Conservation (phyloP, 2,113 vertebrate species). For the Tetraodon nigroviridis region DNA sequence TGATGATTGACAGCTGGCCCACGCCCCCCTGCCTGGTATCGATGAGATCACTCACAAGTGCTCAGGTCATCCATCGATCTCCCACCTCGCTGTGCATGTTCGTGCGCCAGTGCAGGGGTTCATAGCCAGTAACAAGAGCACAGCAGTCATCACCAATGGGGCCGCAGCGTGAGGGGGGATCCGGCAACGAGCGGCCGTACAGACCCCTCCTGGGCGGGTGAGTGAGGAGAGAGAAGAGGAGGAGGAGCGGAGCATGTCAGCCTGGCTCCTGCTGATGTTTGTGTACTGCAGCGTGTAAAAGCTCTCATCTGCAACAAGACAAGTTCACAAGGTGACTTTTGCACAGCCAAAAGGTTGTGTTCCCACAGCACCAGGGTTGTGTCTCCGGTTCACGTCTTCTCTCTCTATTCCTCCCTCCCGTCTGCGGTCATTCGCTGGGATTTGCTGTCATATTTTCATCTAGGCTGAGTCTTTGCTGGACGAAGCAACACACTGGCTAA, state of each 20-base stretch:
- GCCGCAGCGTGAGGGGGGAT: not conserved
- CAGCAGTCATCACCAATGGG: not conserved
- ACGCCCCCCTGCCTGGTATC: constrained; percentile 4
- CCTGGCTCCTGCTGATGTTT: too few relatives aligned
- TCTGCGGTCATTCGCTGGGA: too few relatives aligned
- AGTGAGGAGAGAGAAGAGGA: too few relatives aligned
- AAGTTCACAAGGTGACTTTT: not conserved
- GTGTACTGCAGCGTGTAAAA: too few relatives aligned
- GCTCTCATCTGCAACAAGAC: too few relatives aligned
- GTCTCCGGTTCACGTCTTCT: not conserved
- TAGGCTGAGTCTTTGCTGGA: too few relatives aligned
- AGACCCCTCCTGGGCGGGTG: too few relatives aligned
- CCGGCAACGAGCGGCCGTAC: not conserved
- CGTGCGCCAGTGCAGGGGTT: constrained; percentile 2
- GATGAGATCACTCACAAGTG: constrained; percentile 35
- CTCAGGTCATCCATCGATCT: constrained; percentile 36
- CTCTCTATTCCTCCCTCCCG: too few relatives aligned
- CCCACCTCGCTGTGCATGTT: not conserved
- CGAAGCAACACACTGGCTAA: too few relatives aligned
- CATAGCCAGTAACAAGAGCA: too few relatives aligned
- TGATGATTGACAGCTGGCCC: constrained; percentile 19
- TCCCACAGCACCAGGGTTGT: not conserved
- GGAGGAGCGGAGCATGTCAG: too few relatives aligned
- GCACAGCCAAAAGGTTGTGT: not conserved
- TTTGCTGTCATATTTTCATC: too few relatives aligned